Evolutionary conservation across 1,140 invertebrate genomes (phyloP).

Genomic region (Akabosia matsudoensis): DNA sequence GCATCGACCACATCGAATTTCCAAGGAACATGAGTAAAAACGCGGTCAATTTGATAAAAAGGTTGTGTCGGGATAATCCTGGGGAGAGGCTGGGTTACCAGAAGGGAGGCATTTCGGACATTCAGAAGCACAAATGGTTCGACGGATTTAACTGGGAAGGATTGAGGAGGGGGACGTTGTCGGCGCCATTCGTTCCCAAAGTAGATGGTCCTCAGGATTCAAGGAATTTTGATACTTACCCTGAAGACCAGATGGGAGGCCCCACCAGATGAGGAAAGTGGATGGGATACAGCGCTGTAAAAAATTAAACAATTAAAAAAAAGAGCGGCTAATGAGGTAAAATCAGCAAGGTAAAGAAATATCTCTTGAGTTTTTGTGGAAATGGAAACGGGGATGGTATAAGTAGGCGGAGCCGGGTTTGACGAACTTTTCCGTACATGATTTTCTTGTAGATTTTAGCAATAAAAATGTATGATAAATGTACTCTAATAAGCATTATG

Average conservation of each 20-base stretch:
- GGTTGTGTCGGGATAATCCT: constrained; percentile 96
- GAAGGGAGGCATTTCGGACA: constrained; percentile 94
- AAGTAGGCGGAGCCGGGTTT: too few relatives aligned
- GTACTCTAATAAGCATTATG: too few relatives aligned
- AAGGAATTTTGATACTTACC: constrained; percentile 61
- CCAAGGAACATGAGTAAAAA: constrained; percentile 89
- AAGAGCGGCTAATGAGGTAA: not conserved
- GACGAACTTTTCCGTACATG: too few relatives aligned
- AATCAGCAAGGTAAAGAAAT: not conserved
- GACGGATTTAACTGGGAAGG: constrained; percentile 99
- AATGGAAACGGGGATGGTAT: too few relatives aligned
- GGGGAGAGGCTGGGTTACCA: constrained; percentile 88
- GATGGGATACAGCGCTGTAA: constrained; percentile 65
- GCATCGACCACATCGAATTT: constrained; percentile 96
- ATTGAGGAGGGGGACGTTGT: constrained; percentile 75
- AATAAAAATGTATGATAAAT: too few relatives aligned
- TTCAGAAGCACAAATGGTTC: constrained; percentile 99
- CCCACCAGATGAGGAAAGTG: constrained; percentile 80
- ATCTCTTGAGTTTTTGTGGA: not conserved
- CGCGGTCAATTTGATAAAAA: constrained; percentile 91
- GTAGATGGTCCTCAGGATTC: constrained; percentile 49
- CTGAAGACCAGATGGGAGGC: constrained; percentile 74
- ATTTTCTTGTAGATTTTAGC: too few relatives aligned
- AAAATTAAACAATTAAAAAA: not conserved
- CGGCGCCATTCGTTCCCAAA: constrained; percentile 77